Conservation (phyloP, 2,113 vertebrate genomes). For the Coturnix japonica region DNA sequence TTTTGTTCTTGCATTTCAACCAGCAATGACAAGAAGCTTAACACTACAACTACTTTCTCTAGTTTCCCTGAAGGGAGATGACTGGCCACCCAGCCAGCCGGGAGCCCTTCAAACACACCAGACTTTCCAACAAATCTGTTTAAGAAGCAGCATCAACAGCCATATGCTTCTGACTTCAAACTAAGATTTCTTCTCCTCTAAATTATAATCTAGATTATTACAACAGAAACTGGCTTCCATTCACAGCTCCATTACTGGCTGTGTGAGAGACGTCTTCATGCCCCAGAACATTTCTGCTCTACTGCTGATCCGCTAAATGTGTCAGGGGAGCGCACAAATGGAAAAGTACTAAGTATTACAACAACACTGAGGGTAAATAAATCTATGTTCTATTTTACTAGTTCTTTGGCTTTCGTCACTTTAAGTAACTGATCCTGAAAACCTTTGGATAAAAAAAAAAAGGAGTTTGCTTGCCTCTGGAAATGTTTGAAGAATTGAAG, state of each 20-base stretch:
- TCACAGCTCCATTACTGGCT: neutral
- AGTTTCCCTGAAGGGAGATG: neutral
- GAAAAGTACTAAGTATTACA: neutral
- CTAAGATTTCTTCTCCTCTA: neutral
- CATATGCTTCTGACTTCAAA: neutral
- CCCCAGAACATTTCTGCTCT: neutral
- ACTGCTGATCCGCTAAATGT: neutral
- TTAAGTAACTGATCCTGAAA: neutral
- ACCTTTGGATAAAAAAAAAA: neutral
- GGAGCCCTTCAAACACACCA: neutral
- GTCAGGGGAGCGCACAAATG: neutral
- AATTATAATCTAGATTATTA: neutral
- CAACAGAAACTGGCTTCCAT: neutral
- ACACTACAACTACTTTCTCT: neutral
- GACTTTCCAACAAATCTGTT: neutral
- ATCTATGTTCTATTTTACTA: neutral
- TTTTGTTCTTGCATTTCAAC: neutral
- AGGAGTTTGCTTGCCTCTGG: neutral
- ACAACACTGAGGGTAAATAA: fast-evolving
- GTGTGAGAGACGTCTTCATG: neutral
- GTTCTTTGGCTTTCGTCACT: neutral
- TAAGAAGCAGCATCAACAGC: neutral
- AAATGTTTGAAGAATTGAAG: neutral
- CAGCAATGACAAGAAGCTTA: neutral
- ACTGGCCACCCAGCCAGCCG: neutral